A percentile compares a stretch with the other conserved stretches of the same genome.
Conservation (phyloP, 2,113 vertebrate species). For the Probosciger aterrimus region DNA sequence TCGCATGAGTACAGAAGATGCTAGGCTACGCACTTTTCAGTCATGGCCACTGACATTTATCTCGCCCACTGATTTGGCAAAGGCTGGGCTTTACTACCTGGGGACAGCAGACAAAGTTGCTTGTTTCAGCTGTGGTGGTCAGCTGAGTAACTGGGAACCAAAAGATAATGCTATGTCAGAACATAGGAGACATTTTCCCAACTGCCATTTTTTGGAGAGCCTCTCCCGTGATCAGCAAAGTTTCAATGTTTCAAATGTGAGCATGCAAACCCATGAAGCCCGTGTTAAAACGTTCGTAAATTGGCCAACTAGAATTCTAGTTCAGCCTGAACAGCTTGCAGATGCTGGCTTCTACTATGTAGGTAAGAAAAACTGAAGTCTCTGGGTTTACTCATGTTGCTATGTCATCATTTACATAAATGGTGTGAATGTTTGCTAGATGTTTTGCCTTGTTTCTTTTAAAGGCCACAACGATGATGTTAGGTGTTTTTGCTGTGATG, state of each 20-base stretch:
- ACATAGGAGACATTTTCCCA: conserved; percentile 92
- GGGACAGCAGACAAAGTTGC: conserved; percentile 89
- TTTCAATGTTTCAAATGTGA: conserved; percentile 88
- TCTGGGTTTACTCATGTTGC: neutral
- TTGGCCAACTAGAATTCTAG: conserved; percentile 90
- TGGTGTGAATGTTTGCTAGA: neutral
- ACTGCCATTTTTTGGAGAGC: conserved; percentile 86
- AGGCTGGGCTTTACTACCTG: conserved; percentile 94
- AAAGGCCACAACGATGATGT: conserved; percentile 94
- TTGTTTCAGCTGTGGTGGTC: conserved; percentile 93
- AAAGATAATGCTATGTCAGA: conserved; percentile 92
- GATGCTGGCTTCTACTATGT: conserved; percentile 98
- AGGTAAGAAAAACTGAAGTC: conserved; percentile 72
- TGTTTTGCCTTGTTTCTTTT: neutral
- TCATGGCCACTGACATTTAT: conserved; percentile 84
- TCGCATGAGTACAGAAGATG: conserved; percentile 88
- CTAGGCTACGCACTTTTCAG: conserved; percentile 84
- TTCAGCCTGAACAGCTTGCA: conserved; percentile 90
- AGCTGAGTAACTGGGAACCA: conserved; percentile 93
- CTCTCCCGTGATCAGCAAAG: conserved; percentile 64
- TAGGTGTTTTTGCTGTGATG: conserved; percentile 97
- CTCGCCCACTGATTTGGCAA: conserved; percentile 86
- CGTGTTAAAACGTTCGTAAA: conserved; percentile 88
- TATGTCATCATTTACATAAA: neutral
- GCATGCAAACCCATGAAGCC: conserved; percentile 89